These are phyloP conservation scores for Neoscelio sp. DNA, from an alignment of 2,888 invertebrate species.

Conservation along the genomic window DNA sequence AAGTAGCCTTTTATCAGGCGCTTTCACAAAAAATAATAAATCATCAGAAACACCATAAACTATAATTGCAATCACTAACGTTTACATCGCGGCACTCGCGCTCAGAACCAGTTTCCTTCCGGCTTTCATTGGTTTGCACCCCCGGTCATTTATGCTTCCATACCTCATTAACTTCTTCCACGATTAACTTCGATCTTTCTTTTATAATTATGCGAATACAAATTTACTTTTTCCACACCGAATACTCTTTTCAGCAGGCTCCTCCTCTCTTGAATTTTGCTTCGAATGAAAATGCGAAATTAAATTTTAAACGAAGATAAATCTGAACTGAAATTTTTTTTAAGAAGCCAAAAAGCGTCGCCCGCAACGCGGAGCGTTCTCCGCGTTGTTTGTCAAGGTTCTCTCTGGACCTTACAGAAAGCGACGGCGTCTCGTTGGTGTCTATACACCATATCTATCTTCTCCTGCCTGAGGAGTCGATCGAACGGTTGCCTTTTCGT, in stretches of 20 bases:
- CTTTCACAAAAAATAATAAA: conserved; percentile 34
- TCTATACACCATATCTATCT: conserved; percentile 75
- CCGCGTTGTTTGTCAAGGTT: conserved; percentile 54
- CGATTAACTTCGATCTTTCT: too few relatives aligned
- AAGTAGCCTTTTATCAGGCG: conserved; percentile 32
- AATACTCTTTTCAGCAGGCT: too few relatives aligned
- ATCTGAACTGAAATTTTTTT: too few relatives aligned
- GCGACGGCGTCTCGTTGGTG: conserved; percentile 69
- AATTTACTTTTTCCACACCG: too few relatives aligned
- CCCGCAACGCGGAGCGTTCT: conserved; percentile 60
- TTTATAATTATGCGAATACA: too few relatives aligned
- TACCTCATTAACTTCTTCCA: too few relatives aligned
- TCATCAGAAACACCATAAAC: conserved; percentile 35
- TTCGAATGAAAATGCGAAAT: too few relatives aligned
- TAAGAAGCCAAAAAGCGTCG: conserved; percentile 38
- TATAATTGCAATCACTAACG: conserved; percentile 4
- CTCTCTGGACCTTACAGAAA: conserved; percentile 69
- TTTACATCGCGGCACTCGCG: conserved; percentile 56
- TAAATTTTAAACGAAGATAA: too few relatives aligned
- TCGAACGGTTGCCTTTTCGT: conserved; percentile 72
- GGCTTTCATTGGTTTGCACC: conserved; percentile 29
- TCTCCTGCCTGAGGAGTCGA: conserved; percentile 75
- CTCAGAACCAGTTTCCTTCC: not conserved
- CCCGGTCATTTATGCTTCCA: not conserved
- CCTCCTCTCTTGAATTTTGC: too few relatives aligned